phyloP scores from a whole-genome alignment of 2,797 vertebrate genomes.

The Psittacula echo region DNA sequence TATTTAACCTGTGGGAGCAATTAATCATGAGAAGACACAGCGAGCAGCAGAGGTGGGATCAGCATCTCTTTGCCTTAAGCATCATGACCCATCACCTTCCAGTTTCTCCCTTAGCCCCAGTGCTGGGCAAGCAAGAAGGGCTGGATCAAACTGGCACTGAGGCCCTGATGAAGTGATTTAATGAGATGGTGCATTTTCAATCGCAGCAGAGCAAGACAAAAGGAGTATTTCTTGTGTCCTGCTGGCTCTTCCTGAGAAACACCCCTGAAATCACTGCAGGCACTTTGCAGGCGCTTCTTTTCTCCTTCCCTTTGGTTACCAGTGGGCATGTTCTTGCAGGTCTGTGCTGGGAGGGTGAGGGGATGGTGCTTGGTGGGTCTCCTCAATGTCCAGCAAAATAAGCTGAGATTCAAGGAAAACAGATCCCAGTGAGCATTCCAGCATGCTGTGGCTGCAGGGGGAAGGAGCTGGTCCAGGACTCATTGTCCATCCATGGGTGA shows the following conservation, averaged over 20 bases:
- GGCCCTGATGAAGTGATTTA: background rate
- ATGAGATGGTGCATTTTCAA: background rate
- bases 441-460: background rate
- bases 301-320: background rate
- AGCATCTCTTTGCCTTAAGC: background rate
- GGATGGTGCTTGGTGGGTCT: background rate
- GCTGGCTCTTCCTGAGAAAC: background rate
- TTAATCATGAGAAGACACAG: background rate
- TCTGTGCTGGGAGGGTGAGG: fast-evolving
- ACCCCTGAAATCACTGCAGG: background rate
- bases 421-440: background rate
- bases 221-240: background rate
- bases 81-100: fast-evolving
- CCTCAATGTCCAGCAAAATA: background rate
- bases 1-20: background rate
- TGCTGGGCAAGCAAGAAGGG: background rate
- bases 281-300: background rate
- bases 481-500: fast-evolving
- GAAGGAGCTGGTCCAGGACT: background rate
- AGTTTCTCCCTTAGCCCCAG: background rate
- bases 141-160: fast-evolving
- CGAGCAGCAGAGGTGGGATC: background rate
- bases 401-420: background rate
- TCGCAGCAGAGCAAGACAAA: fast-evolving
- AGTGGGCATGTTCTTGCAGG: fast-evolving